phyloP scores from a whole-genome alignment of 2,888 invertebrate species.

The Thyatira batis region DNA sequence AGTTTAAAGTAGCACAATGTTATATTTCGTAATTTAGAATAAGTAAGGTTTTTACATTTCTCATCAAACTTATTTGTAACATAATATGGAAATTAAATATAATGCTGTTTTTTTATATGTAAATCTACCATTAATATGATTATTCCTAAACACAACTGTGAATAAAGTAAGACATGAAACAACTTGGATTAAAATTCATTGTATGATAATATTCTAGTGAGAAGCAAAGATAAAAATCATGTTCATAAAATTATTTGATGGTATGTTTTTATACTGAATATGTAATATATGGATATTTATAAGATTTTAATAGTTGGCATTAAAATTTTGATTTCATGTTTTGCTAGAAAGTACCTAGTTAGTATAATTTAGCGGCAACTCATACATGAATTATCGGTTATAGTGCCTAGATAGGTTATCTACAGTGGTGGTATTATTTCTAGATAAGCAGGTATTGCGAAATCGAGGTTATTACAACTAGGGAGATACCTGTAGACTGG shows the following conservation, averaged over 20 bases:
- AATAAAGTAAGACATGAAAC: background rate
- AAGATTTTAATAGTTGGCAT: background rate
- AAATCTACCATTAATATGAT: too few relatives aligned
- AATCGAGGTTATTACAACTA: slow-evolving; percentile 29
- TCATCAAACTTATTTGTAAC: too few relatives aligned
- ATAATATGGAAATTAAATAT: background rate
- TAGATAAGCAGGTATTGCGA: slow-evolving; percentile 22
- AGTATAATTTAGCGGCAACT: background rate
- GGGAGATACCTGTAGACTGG: slow-evolving; percentile 71
- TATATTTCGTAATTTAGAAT: background rate
- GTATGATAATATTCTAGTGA: too few relatives aligned
- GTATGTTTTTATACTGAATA: too few relatives aligned
- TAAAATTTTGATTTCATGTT: background rate
- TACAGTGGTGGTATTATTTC: slow-evolving; percentile 8
- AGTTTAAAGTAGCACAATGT: slow-evolving; percentile 12
- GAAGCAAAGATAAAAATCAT: too few relatives aligned
- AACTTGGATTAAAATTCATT: too few relatives aligned
- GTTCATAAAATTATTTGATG: too few relatives aligned
- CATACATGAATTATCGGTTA: background rate
- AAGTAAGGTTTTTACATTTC: too few relatives aligned
- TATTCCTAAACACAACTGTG: too few relatives aligned
- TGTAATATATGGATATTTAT: too few relatives aligned
- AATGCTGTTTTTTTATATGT: too few relatives aligned
- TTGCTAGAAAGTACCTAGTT: background rate
- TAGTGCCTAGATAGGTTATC: background rate